phyloP scores from a whole-genome alignment of 2,113 vertebrate genomes.

The Coreoperca whiteheadi region DNA sequence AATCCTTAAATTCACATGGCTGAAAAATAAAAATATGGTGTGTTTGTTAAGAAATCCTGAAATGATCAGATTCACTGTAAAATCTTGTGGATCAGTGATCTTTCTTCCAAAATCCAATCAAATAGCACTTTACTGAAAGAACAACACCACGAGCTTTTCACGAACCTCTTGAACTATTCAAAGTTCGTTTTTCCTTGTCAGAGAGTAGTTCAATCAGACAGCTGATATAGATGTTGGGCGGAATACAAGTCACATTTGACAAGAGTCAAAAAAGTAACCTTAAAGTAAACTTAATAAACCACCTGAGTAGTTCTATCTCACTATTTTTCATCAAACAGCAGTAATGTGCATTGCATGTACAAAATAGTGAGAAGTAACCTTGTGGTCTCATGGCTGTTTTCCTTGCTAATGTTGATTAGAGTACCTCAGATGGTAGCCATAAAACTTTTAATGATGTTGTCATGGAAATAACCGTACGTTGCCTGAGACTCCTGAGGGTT shows the following conservation, averaged over 20 bases:
- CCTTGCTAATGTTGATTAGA: constrained; percentile 60
- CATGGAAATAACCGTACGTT: constrained; percentile 64
- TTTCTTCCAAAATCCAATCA: neutral
- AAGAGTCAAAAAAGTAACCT: constrained; percentile 37
- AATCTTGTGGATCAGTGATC: neutral
- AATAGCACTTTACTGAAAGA: neutral
- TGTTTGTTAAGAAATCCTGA: neutral
- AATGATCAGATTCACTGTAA: neutral
- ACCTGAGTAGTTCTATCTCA: constrained; percentile 8
- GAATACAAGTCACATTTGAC: constrained; percentile 28
- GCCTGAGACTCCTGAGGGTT: constrained; percentile 45
- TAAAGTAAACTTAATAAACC: constrained; percentile 43
- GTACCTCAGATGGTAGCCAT: constrained; percentile 52
- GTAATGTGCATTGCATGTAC: constrained; percentile 5
- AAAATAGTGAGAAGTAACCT: constrained; percentile 52
- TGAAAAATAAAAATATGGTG: neutral
- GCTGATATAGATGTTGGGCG: constrained; percentile 13
- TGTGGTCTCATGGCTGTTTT: constrained; percentile 55
- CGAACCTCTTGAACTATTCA: neutral
- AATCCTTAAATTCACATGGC: neutral
- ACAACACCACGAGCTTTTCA: constrained; percentile 22
- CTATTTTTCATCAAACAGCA: constrained; percentile 26
- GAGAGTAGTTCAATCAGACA: neutral
- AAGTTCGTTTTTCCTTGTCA: constrained; percentile 12
- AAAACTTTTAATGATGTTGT: constrained; percentile 76